These are phyloP conservation scores for Venturia canescens DNA, from an alignment of 1,140 invertebrate genomes.

Conservation along the genomic window DNA sequence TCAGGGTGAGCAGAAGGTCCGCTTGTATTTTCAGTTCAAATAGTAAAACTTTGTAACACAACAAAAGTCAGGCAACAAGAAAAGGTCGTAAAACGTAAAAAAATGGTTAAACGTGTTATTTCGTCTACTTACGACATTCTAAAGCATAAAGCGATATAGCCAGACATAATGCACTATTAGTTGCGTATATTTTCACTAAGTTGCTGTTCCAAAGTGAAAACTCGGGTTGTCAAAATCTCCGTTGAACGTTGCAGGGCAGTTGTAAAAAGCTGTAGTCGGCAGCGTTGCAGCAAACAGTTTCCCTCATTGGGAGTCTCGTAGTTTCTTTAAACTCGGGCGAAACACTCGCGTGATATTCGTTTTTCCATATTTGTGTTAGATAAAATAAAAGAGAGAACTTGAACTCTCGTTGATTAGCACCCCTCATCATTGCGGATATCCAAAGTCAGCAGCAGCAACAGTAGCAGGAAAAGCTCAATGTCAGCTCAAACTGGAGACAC, in stretches of 20 bases:
- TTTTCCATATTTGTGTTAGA: neutral
- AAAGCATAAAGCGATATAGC: slow-evolving; percentile 49
- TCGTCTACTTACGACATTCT: slow-evolving; percentile 53
- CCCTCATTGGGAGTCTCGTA: neutral
- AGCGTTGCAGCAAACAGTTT: no score
- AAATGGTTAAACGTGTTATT: slow-evolving; percentile 40
- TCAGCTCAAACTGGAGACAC: slow-evolving; percentile 10
- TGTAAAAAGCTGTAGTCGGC: neutral
- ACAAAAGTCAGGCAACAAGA: neutral
- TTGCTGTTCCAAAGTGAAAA: slow-evolving; percentile 13
- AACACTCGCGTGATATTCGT: slow-evolving; percentile 26
- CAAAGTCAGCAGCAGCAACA: slow-evolving; percentile 10
- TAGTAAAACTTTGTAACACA: neutral
- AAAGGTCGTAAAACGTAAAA: neutral
- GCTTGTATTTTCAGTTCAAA: neutral
- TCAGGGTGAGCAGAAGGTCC: no score
- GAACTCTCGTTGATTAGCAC: neutral
- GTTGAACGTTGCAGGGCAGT: neutral
- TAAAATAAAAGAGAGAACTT: neutral
- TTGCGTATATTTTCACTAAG: slow-evolving; percentile 29
- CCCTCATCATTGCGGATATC: neutral
- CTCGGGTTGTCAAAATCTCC: neutral
- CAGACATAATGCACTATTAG: slow-evolving; percentile 25
- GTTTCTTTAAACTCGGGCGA: slow-evolving; percentile 8
- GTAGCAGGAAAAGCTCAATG: slow-evolving; percentile 4